These are phyloP conservation scores for Pampus argenteus DNA, from an alignment of 2,797 vertebrate genomes.

Conservation along the genomic window DNA sequence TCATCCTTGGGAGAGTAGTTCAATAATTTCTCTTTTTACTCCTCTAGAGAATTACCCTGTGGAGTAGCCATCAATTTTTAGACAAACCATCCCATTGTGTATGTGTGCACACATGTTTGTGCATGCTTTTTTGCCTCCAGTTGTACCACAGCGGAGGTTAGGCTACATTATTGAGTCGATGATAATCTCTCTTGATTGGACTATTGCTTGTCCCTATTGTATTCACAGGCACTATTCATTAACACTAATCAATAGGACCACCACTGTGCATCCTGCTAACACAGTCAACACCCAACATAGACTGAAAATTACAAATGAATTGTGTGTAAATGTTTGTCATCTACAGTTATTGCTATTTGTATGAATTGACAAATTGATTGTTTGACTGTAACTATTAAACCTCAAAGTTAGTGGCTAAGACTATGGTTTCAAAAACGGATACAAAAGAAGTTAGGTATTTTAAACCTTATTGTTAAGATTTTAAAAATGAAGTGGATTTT, in stretches of 20 bases:
- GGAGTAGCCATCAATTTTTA: slow-evolving; percentile 3
- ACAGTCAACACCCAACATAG: slow-evolving; percentile 1
- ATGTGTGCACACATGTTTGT: slow-evolving; percentile 6
- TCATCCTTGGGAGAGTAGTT: slow-evolving; percentile 29
- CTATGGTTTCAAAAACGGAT: neutral
- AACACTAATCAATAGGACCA: slow-evolving; percentile 41
- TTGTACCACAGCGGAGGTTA: slow-evolving; percentile 25
- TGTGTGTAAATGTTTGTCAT: neutral
- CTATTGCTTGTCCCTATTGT: slow-evolving; percentile 40
- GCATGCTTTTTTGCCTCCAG: slow-evolving; percentile 14
- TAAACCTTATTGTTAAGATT: neutral
- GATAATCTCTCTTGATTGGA: slow-evolving; percentile 37
- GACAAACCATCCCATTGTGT: slow-evolving; percentile 1
- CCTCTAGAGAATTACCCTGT: neutral
- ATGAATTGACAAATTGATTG: neutral
- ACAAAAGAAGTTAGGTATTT: neutral
- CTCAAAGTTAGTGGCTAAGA: neutral
- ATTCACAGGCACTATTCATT: slow-evolving; percentile 44
- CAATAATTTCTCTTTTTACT: slow-evolving; percentile 42
- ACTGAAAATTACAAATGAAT: neutral
- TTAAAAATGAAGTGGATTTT: neutral
- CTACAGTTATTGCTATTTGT: neutral
- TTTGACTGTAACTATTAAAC: neutral
- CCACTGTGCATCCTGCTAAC: slow-evolving; percentile 2
- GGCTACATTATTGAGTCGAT: slow-evolving; percentile 32